Evolutionary conservation across 1,140 invertebrate genomes (phyloP), one percentile per base, ranked within the genome.

Genomic region (Aphis gossypii): DNA sequence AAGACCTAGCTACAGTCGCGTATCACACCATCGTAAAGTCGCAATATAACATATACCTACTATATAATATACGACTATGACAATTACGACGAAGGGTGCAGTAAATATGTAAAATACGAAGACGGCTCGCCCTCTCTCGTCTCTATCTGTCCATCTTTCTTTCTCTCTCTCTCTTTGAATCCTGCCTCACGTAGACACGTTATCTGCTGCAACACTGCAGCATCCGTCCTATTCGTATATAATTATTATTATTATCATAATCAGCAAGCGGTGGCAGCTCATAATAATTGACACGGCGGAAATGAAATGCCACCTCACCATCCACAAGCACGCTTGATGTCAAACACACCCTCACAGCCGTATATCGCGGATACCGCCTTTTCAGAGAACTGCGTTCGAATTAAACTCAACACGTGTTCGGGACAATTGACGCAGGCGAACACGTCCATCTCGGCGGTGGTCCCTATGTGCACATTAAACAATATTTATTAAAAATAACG

Each of bases 391-490:
- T 8, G 2, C 88, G 51, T 41, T 89, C 51, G 51, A 89, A 89
- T 89, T 56, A 41, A 89, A 56, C 18, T 41, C 88, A 23, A 89
- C 88, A 89, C 88, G n/a, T 89, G 51, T 56, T 56, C 48, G 35
- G 88, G 51, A 54, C 88, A 89, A 89, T 89, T 41, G 88, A 41
- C 88, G 51, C 88, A 6, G 60, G 11, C n/a, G 60, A n/a, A n/a
- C 60, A 35, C 5, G 11, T 5, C 60, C 30, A 23, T 76, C 30
- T 76, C 4, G 56, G 48, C 20, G n/a, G 48, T n/a, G 86, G 30
- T 88, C 30, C n/a, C 14, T n/a, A 7, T 30, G 25, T 30, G 41
- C 38, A 41, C 8, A n/a, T 38, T 83, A 41, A 30, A 84, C 9
- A 83, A 38, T 83, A 83, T 83, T 20, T 83, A 41, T 83, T 38